Evolutionary conservation across 2,888 invertebrate genomes (phyloP), one percentile per base, ranked within the genome.

Genomic region (Gisinianus flammeolus): DNA sequence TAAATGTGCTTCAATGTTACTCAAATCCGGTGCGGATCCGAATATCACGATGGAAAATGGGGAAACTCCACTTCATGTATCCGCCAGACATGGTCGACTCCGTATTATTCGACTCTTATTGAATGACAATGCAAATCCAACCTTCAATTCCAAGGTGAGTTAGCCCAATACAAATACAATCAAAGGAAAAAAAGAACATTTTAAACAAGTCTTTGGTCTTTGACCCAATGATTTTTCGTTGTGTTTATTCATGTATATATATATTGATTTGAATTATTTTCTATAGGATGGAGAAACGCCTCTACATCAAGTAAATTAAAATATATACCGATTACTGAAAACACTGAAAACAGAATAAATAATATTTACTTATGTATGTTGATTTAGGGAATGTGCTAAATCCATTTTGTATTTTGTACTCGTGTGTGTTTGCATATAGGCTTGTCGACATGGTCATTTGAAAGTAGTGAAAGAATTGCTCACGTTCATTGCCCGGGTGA

Each of bases 11-110:
- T 90, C 98, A 84, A 98, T 99, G 97, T 89, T 99, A 81, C 89
- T 99, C 54, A 99, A 99, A 88, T 97, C 97, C 2, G 99, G 99
- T 0, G 98, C 98, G 10, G 94, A 96, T 79, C 96, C 98, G 0
- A 98, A 99, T 88, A 91, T 97, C 80, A 92, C 93, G 2, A 97
- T 97, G 79, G 95, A 96, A 87, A 97, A 98, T 87, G 97, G 98
- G 1, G 95, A 97, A 88, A 98, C 98, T 0, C 96, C 98, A 0
- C 93, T 98, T 4, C 99, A 80, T 30, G 80, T 80, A 24, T 96
- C 98, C 0, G 95, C 98, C 0, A 91, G 94, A 84, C 92, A 93
- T 85, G 99, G 98, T 0, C 97, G 97, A 87, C 88, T 96, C 73
- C 91, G 92, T 75, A 95, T 97, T 8, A 90, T 97, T 72, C 88